These are phyloP conservation scores for Platalea minor DNA, from an alignment of 2,797 vertebrate genomes.

Conservation along the genomic window DNA sequence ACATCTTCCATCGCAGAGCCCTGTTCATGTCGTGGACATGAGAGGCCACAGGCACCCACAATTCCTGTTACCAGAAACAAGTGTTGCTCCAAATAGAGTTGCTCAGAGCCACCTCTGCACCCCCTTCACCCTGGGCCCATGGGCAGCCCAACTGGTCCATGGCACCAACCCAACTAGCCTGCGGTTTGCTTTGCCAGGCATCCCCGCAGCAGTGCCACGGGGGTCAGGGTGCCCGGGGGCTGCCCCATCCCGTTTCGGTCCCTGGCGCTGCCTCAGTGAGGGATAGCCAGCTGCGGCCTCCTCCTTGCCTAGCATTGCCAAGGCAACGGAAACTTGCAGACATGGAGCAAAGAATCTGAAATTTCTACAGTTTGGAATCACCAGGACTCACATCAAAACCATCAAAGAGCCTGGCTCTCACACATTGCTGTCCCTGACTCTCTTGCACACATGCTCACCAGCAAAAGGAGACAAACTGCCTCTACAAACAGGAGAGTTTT, in stretches of 20 bases:
- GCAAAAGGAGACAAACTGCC: background rate
- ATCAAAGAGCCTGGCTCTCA: rapidly evolving
- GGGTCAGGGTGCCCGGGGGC: rapidly evolving
- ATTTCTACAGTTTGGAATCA: background rate
- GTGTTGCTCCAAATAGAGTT: background rate
- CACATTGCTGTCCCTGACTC: background rate
- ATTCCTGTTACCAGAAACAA: background rate
- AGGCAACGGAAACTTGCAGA: background rate
- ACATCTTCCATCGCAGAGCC: background rate
- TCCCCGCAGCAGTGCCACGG: rapidly evolving
- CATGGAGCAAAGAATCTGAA: background rate
- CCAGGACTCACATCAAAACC: background rate
- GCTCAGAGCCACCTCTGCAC: background rate
- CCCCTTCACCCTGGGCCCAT: rapidly evolving
- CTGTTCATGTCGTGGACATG: rapidly evolving
- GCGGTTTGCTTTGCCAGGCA: background rate
- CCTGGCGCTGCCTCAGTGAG: background rate
- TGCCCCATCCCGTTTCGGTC: background rate
- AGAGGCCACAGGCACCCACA: background rate
- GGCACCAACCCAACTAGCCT: background rate
- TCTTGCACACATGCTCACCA: rapidly evolving
- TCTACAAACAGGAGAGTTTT: background rate
- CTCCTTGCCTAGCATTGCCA: background rate
- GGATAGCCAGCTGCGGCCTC: rapidly evolving
- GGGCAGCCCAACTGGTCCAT: background rate